Percentiles rank a stretch among this genome's conserved stretches.
Evolutionary conservation across 2,113 vertebrate genomes (phyloP).

Genomic region (Tachysurus vachellii): DNA sequence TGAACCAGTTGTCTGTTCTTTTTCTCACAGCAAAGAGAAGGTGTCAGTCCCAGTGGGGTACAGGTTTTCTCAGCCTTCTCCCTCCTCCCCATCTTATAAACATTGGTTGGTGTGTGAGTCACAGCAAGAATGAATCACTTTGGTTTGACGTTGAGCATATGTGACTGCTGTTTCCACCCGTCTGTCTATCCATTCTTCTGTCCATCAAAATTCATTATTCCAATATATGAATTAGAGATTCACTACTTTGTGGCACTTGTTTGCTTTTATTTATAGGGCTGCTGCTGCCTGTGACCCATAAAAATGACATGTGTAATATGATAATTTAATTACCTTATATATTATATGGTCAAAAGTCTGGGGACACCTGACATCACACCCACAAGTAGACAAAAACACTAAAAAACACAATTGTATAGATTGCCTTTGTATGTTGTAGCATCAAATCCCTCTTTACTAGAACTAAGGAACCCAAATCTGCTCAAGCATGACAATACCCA

Average conservation of each 20-base stretch:
- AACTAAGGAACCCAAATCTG: neutral
- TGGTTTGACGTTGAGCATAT: conserved; percentile 1
- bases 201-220: conserved; percentile 1
- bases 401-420: no score
- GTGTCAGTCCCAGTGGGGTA: conserved; percentile 22
- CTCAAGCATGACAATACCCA: neutral
- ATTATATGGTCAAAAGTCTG: no score
- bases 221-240: no score
- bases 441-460: neutral
- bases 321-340: no score
- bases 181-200: neutral
- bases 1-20: neutral
- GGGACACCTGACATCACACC: no score
- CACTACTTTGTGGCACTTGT: no score
- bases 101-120: conserved; percentile 16
- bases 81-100: neutral
- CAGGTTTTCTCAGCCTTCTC: neutral
- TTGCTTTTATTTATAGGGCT: no score
- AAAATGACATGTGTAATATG: no score
- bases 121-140: conserved; percentile 23
- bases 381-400: no score
- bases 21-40: neutral
- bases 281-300: no score
- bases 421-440: no score
- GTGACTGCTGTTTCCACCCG: neutral